phyloP scores from a whole-genome alignment of 2,888 invertebrate genomes.

The Linyphia triangularis region DNA sequence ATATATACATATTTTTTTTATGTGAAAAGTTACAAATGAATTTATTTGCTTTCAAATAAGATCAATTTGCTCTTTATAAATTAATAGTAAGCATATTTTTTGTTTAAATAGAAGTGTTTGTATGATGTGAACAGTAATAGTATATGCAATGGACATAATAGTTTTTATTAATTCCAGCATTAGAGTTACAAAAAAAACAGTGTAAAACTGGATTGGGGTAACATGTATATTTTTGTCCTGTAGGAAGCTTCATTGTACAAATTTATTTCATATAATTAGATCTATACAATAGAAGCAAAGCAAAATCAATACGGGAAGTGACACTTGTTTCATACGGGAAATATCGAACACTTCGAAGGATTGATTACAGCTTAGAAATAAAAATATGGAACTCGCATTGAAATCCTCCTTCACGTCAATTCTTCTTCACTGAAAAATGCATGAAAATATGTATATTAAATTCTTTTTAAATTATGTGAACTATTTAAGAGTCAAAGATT shows the following conservation, averaged over 20 bases:
- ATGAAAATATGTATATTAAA: no score
- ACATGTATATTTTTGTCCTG: background rate
- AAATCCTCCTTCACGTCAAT: background rate
- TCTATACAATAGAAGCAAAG: conserved; percentile 51
- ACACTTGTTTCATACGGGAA: background rate
- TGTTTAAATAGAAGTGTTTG: no score
- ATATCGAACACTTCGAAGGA: conserved; percentile 25
- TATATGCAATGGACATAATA: conserved; percentile 26
- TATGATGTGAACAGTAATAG: background rate
- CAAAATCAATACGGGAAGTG: conserved; percentile 13
- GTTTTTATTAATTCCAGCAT: conserved; percentile 56
- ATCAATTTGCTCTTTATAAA: no score
- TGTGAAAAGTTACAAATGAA: no score
- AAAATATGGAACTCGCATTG: conserved; percentile 10
- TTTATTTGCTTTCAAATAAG: no score
- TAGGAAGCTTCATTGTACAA: conserved; percentile 19
- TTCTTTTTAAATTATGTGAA: no score
- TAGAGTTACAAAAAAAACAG: conserved; percentile 61
- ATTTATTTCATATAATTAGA: background rate
- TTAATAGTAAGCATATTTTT: no score
- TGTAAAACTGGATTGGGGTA: conserved; percentile 33
- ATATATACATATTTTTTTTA: no score
- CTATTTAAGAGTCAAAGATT: no score
- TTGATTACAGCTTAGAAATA: conserved; percentile 56
- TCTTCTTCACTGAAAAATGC: conserved; percentile 1